Percentiles rank a stretch among this genome's conserved stretches.
phyloP scores from a whole-genome alignment of 2,888 invertebrate genomes.

The Physocephala rufipes region DNA sequence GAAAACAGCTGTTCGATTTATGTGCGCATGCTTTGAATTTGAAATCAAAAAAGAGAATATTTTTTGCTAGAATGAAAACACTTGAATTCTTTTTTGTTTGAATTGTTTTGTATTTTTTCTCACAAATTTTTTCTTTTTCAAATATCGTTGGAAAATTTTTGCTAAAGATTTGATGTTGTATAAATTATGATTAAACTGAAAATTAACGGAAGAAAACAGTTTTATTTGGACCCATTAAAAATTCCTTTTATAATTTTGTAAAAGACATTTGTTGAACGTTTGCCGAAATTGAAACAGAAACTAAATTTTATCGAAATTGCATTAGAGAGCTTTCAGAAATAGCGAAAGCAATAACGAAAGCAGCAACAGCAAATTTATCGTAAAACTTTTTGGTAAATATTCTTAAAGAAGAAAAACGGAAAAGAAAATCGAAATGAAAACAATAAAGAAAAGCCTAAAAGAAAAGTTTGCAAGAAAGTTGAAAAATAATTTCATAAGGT shows the following conservation, averaged over 20 bases:
- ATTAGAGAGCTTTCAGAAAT: too few species aligned
- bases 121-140: not conserved
- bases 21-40: slow-evolving; percentile 24
- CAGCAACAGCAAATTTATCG: not conserved
- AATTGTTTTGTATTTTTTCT: too few species aligned
- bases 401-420: slow-evolving; percentile 15
- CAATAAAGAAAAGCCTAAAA: not conserved
- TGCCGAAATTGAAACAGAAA: not conserved
- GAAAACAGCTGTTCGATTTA: slow-evolving; percentile 23
- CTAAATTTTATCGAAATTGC: not conserved
- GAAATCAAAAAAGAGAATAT: slow-evolving; percentile 17
- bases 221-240: too few species aligned
- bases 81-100: not conserved
- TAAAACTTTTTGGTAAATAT: not conserved
- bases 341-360: not conserved
- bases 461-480: not conserved
- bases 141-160: not conserved
- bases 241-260: too few species aligned
- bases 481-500: not conserved
- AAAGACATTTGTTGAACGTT: too few species aligned
- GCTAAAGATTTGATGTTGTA: not conserved
- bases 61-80: not conserved
- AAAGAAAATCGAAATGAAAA: not conserved
- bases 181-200: too few species aligned
- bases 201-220: not conserved